phyloP scores from a whole-genome alignment of 2,797 vertebrate species.

The Phalanger gymnotis region DNA sequence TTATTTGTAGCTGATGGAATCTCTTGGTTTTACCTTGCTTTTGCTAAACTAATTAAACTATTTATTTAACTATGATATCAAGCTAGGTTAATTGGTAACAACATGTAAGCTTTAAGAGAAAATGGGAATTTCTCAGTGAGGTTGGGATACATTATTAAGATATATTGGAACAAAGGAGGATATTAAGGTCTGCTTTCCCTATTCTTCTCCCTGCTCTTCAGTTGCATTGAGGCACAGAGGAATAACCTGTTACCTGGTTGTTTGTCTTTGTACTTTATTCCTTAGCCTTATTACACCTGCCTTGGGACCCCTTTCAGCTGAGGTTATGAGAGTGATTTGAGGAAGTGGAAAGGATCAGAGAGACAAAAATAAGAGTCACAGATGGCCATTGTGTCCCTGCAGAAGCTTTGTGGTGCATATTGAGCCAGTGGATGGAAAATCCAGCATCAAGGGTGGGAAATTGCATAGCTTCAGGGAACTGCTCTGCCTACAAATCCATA shows the following conservation, averaged over 20 bases:
- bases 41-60: background rate
- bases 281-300: background rate
- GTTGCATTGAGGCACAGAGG: background rate
- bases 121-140: background rate
- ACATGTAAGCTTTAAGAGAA: background rate
- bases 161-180: background rate
- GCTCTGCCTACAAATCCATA: background rate
- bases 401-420: background rate
- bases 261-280: background rate
- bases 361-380: background rate
- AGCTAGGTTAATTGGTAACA: background rate
- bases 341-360: background rate
- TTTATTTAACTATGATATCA: background rate
- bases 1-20: background rate
- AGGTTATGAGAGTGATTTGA: background rate
- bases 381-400: background rate
- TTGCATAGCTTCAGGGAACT: background rate
- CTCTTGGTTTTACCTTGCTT: background rate
- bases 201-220: background rate
- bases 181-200: background rate
- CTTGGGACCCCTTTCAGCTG: background rate
- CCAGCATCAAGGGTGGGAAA: background rate
- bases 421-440: background rate
- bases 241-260: background rate
- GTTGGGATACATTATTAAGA: background rate